Conservation (phyloP, 1,140 invertebrate species). For the Subanguina moxae region DNA sequence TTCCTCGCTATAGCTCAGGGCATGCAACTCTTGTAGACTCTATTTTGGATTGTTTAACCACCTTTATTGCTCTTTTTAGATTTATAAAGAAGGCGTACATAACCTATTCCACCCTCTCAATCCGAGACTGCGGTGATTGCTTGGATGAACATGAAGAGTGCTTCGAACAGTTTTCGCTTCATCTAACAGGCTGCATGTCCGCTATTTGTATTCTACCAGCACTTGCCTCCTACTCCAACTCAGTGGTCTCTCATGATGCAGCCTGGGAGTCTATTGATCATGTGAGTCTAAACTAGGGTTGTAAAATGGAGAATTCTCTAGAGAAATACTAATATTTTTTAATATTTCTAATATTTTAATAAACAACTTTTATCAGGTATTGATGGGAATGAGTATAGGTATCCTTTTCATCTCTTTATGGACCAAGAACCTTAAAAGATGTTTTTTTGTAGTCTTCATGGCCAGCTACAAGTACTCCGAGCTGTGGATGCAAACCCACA, state of each 20-base stretch:
- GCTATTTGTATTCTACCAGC: constrained; percentile 36
- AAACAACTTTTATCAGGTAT: constrained; percentile 19
- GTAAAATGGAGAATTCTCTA: too few relatives aligned
- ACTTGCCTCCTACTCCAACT: constrained; percentile 37
- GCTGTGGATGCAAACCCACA: constrained; percentile 33
- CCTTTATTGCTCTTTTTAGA: too few relatives aligned
- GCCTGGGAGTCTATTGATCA: constrained; percentile 49
- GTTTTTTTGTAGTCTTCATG: constrained; percentile 28
- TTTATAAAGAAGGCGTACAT: constrained; percentile 24
- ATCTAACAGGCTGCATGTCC: constrained; percentile 22
- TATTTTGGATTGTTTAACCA: too few relatives aligned
- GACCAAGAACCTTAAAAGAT: too few relatives aligned
- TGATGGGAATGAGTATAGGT: constrained; percentile 28
- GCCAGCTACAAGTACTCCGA: constrained; percentile 40
- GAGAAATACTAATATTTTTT: constrained; percentile 34
- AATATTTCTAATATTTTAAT: too few relatives aligned
- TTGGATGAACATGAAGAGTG: neutral
- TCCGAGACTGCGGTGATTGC: neutral
- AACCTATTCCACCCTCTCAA: constrained; percentile 15
- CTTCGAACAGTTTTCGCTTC: constrained; percentile 36
- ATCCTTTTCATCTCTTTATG: too few relatives aligned
- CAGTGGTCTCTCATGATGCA: constrained; percentile 43
- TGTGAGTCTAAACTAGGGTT: constrained; percentile 33
- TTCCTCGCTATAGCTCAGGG: constrained; percentile 35
- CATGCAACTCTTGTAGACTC: constrained; percentile 21